Evolutionary conservation across 2,888 invertebrate genomes (phyloP).

Genomic region (Erebia palarica): DNA sequence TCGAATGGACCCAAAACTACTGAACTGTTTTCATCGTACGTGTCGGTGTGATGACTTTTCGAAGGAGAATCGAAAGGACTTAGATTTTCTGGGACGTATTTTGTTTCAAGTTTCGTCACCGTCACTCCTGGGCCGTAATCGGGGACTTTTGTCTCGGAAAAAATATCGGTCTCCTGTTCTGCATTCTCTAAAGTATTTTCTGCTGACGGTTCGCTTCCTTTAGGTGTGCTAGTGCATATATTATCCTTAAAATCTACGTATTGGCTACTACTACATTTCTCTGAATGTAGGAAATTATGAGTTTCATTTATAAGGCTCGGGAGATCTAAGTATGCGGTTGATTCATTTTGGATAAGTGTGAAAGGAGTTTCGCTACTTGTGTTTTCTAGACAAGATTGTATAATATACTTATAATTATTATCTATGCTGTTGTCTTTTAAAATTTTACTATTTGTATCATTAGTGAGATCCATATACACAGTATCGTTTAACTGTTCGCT

Average conservation of each 20-base stretch:
- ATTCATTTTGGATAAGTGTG: constrained; percentile 59
- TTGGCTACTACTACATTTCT: constrained; percentile 54
- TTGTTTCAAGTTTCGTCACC: constrained; percentile 61
- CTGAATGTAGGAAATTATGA: constrained; percentile 61
- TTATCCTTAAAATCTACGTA: constrained; percentile 45
- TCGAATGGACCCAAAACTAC: constrained; percentile 83
- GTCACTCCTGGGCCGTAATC: constrained; percentile 52
- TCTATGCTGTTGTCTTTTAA: constrained; percentile 50
- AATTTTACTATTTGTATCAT: constrained; percentile 57
- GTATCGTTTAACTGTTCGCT: constrained; percentile 46
- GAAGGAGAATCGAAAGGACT: constrained; percentile 76
- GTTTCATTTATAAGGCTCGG: constrained; percentile 64
- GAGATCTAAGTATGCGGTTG: constrained; percentile 72
- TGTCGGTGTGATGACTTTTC: constrained; percentile 73
- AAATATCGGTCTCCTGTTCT: constrained; percentile 47
- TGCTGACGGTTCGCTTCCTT: constrained; percentile 59
- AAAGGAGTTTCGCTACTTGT: constrained; percentile 40
- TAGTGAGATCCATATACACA: constrained; percentile 71
- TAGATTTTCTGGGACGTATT: constrained; percentile 58
- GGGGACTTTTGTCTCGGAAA: constrained; percentile 55
- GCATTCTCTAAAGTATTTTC: constrained; percentile 53
- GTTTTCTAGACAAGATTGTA: constrained; percentile 50
- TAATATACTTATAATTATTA: constrained; percentile 48
- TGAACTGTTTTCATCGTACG: constrained; percentile 77
- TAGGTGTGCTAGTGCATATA: constrained; percentile 65